These are phyloP conservation scores for Melanotaenia duboulayi DNA, from an alignment of 2,113 vertebrate species.

Conservation along the genomic window DNA sequence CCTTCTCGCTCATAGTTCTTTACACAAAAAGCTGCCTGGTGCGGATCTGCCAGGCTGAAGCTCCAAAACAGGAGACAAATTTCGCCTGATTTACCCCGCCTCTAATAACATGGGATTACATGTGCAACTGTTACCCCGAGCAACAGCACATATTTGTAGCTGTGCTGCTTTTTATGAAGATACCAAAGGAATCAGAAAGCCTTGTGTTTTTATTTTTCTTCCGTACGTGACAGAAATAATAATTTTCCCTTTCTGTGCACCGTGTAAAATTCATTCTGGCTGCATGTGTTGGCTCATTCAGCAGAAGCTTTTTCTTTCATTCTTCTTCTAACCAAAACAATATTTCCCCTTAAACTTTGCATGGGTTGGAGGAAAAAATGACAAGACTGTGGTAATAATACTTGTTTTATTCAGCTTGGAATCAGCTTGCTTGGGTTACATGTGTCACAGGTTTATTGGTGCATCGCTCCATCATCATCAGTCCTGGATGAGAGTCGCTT, in stretches of 20 bases:
- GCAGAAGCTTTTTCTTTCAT: background rate
- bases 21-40: conserved; percentile 4
- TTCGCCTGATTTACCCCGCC: background rate
- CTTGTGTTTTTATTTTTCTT: conserved; percentile 8
- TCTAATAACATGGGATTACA: conserved; percentile 4
- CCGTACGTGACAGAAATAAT: conserved; percentile 18
- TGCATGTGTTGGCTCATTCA: background rate
- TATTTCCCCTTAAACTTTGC: background rate
- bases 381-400: background rate
- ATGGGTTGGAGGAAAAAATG: background rate
- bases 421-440: too few relatives aligned
- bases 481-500: background rate
- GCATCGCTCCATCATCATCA: background rate
- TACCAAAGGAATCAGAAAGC: conserved; percentile 22
- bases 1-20: conserved; percentile 10
- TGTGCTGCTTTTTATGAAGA: conserved; percentile 6
- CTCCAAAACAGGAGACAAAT: background rate
- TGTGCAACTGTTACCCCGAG: conserved; percentile 4
- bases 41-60: conserved; percentile 19
- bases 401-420: background rate
- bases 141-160: too few relatives aligned
- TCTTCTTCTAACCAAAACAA: conserved; percentile 18
- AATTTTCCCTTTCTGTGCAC: conserved; percentile 14
- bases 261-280: conserved; percentile 3
- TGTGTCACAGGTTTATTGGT: background rate